Conservation (phyloP, 2,113 vertebrate genomes). For the Lophotis ruficrista region DNA sequence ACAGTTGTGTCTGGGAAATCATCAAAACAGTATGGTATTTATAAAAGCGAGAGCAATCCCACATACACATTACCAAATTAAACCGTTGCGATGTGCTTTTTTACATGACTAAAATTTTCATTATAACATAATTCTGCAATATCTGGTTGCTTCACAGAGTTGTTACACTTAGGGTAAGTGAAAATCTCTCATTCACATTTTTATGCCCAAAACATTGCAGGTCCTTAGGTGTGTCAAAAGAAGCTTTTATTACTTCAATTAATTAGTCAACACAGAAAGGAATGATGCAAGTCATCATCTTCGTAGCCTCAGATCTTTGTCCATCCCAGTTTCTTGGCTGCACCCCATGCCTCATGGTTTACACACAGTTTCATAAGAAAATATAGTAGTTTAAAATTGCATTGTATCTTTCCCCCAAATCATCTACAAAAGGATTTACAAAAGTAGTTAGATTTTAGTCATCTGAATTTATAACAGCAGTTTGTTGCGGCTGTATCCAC, state of each 20-base stretch:
- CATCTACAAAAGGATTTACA: background rate
- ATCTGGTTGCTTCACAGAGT: background rate
- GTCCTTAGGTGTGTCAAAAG: background rate
- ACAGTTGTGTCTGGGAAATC: conserved; percentile 54
- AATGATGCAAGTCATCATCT: background rate
- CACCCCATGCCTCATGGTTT: background rate
- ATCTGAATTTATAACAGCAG: background rate
- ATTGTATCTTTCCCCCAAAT: background rate
- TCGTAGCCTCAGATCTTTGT: background rate
- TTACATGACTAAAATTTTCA: conserved; percentile 25
- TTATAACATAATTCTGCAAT: conserved; percentile 9
- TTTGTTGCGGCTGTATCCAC: background rate
- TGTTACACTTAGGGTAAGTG: background rate
- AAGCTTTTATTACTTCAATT: background rate
- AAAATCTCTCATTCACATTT: background rate
- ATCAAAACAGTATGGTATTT: conserved; percentile 64
- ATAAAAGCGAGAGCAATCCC: conserved; percentile 54
- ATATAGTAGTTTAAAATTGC: background rate
- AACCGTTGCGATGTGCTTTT: conserved; percentile 31
- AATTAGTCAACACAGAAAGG: background rate
- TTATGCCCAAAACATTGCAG: background rate
- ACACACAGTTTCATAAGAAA: background rate
- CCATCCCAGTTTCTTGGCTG: background rate
- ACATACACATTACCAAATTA: conserved; percentile 66
- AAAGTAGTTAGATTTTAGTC: background rate